A percentile compares a stretch with the other conserved stretches of the same genome.
Evolutionary conservation across 2,888 invertebrate genomes (phyloP).

Genomic region (Leucoma salicis): DNA sequence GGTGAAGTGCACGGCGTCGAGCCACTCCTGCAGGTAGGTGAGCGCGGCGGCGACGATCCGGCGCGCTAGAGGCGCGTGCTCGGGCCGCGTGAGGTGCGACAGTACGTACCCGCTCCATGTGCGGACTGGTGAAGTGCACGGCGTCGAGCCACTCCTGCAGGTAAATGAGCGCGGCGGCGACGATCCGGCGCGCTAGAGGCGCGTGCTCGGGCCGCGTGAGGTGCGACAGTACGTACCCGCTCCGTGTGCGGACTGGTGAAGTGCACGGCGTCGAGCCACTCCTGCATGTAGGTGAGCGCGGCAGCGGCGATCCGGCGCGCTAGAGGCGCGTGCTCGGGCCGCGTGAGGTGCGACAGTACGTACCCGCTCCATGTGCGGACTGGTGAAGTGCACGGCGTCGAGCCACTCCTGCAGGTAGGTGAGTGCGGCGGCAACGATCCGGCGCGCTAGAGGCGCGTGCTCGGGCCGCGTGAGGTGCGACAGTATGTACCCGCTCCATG

Average conservation of each 20-base stretch:
- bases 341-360: slow-evolving; percentile 92
- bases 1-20: slow-evolving; percentile 90
- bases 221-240: slow-evolving; percentile 90
- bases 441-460: slow-evolving; percentile 88
- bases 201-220: slow-evolving; percentile 88
- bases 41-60: slow-evolving; percentile 90
- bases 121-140: slow-evolving; percentile 86
- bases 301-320: slow-evolving; percentile 89
- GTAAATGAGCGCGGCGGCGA: slow-evolving; percentile 88
- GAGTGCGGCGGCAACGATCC: slow-evolving; percentile 89
- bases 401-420: slow-evolving; percentile 93
- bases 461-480: background rate
- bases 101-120: slow-evolving; percentile 84
- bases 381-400: slow-evolving; percentile 89
- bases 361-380: slow-evolving; percentile 79
- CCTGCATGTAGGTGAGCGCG: slow-evolving; percentile 89
- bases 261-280: slow-evolving; percentile 94
- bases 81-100: slow-evolving; percentile 89
- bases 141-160: slow-evolving; percentile 95
- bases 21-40: slow-evolving; percentile 92
- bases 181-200: slow-evolving; percentile 87
- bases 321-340: slow-evolving; percentile 86
- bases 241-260: slow-evolving; percentile 82
- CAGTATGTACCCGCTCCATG: slow-evolving; percentile 70
- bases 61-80: slow-evolving; percentile 88